Conservation (phyloP, 2,113 vertebrate species). For the Colistium nudipinnis region DNA sequence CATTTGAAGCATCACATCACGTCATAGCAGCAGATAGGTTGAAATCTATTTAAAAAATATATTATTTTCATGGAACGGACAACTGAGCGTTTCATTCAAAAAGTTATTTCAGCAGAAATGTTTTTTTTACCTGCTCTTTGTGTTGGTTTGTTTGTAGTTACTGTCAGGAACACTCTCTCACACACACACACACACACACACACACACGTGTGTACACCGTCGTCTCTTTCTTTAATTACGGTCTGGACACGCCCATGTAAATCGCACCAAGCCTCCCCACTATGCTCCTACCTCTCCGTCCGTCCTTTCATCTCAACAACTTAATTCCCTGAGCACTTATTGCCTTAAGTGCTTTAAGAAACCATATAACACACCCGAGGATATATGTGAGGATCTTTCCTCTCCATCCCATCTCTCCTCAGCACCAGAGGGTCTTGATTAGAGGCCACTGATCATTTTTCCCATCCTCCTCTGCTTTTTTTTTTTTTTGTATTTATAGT, state of each 20-base stretch:
- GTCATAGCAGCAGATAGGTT: too few species aligned
- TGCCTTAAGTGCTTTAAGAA: constrained; percentile 43
- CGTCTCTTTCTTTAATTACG: constrained; percentile 27
- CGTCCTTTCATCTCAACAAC: constrained; percentile 30
- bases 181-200: too few species aligned
- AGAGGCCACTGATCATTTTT: constrained; percentile 46
- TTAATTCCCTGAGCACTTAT: constrained; percentile 29
- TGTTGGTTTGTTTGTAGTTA: too few species aligned
- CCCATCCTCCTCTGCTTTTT: constrained; percentile 27
- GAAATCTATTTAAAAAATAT: too few species aligned
- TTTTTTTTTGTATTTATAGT: background rate
- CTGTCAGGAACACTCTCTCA: too few species aligned
- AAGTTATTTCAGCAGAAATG: too few species aligned
- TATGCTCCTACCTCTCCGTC: constrained; percentile 1
- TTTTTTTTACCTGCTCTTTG: too few species aligned
- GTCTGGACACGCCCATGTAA: background rate
- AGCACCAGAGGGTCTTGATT: constrained; percentile 55
- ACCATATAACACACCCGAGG: constrained; percentile 44
- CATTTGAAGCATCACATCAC: background rate
- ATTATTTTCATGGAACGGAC: too few species aligned
- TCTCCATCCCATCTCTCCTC: constrained; percentile 42
- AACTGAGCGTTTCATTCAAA: too few species aligned
- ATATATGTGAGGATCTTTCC: constrained; percentile 50
- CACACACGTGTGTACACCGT: background rate
- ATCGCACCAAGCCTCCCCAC: constrained; percentile 13